Evolutionary conservation across 2,113 vertebrate genomes (phyloP).

Genomic region (Cyanistes caeruleus): DNA sequence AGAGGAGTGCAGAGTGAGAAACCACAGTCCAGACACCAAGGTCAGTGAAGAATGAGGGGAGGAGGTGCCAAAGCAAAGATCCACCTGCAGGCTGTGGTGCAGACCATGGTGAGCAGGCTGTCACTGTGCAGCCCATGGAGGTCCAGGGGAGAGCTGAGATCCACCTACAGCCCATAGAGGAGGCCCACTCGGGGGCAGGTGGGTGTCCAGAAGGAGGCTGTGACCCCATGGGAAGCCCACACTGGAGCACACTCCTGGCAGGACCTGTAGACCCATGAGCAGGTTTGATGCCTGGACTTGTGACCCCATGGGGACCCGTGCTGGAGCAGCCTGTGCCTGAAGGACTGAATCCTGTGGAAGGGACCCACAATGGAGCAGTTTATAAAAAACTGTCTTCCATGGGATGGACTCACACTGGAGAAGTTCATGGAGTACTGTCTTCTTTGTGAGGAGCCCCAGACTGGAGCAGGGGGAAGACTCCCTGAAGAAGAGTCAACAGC

Average conservation of each 20-base stretch:
- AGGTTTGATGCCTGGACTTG: neutral
- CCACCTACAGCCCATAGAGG: neutral
- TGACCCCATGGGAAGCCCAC: neutral
- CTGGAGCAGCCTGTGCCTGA: neutral
- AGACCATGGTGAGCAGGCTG: neutral
- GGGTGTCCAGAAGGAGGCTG: neutral
- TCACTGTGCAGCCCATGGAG: neutral
- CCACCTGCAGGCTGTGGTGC: neutral
- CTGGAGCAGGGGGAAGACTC: neutral
- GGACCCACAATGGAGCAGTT: neutral
- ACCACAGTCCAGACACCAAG: neutral
- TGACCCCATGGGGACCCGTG: fast-evolving
- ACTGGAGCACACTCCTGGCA: neutral
- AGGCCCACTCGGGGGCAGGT: neutral
- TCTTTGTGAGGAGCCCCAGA: neutral
- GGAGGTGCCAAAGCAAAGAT: neutral
- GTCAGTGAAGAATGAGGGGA: neutral
- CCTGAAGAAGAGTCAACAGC: neutral
- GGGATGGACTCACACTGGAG: neutral
- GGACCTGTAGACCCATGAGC: neutral
- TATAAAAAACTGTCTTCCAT: neutral
- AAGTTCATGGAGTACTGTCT: fast-evolving
- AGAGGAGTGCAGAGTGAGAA: neutral
- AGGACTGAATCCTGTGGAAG: neutral
- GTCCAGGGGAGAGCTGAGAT: neutral